These are phyloP conservation scores for Drosophila meridiana DNA, from an alignment of 2,888 invertebrate species.

Conservation along the genomic window DNA sequence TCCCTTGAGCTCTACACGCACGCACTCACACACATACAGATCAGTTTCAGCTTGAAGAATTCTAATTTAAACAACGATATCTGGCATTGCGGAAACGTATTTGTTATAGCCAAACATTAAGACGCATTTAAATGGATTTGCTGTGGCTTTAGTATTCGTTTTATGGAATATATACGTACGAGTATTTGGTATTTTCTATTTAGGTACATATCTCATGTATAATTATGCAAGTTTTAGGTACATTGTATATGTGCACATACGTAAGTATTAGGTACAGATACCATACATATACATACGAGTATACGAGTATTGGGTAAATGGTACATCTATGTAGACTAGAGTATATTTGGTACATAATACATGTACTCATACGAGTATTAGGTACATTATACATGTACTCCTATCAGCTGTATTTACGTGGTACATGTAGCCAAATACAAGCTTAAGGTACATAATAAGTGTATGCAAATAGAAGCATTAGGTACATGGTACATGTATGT, in stretches of 20 bases:
- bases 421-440: background rate
- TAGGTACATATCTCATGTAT: background rate
- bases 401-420: no score
- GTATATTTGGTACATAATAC: no score
- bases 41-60: background rate
- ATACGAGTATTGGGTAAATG: background rate
- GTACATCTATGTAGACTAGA: background rate
- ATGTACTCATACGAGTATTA: no score
- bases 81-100: background rate
- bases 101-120: background rate
- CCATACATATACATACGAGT: background rate
- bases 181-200: background rate
- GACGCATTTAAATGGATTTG: background rate
- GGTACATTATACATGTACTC: no score
- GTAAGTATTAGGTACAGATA: background rate
- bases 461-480: background rate
- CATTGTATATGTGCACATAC: background rate
- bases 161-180: background rate
- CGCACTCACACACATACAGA: background rate
- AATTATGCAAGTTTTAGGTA: background rate
- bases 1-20: slow-evolving; percentile 1
- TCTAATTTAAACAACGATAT: background rate
- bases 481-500: background rate
- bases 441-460: background rate
- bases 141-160: background rate